A percentile compares a stretch with the other conserved stretches of the same genome.
Evolutionary conservation across 1,140 invertebrate species (phyloP).

Genomic region (Drosophila erecta): DNA sequence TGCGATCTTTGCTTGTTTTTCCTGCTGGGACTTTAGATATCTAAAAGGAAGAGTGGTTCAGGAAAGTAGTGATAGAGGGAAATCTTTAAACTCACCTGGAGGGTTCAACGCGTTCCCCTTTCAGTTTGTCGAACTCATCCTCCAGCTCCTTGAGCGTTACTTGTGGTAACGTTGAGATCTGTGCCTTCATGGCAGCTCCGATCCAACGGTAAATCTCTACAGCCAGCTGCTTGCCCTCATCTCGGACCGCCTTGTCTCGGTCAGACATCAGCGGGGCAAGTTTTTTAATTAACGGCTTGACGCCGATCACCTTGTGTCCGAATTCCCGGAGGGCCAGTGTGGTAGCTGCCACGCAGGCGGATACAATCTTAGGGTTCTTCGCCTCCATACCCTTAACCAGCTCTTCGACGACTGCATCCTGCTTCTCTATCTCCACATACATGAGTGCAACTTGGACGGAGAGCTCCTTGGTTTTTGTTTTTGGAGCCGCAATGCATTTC

Average conservation of each 20-base stretch:
- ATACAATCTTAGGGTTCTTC: constrained; percentile 98
- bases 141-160: constrained; percentile 95
- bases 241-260: constrained; percentile 95
- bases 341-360: constrained; percentile 92
- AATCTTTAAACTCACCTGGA: constrained; percentile 70
- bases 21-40: constrained; percentile 95
- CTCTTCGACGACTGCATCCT: constrained; percentile 95
- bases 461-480: constrained; percentile 96
- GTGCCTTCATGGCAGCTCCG: constrained; percentile 93
- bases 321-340: constrained; percentile 93
- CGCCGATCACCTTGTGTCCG: constrained; percentile 95
- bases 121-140: constrained; percentile 92
- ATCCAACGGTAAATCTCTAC: constrained; percentile 97
- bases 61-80: neutral
- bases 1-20: constrained; percentile 88
- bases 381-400: constrained; percentile 96
- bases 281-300: constrained; percentile 96
- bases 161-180: constrained; percentile 94
- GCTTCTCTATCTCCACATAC: constrained; percentile 98
- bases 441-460: constrained; percentile 95
- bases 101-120: constrained; percentile 90
- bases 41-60: constrained; percentile 77
- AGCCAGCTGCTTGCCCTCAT: constrained; percentile 94
- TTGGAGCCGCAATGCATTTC: constrained; percentile 96
- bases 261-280: constrained; percentile 94